These are phyloP conservation scores for Agapostemon virescens DNA, from an alignment of 2,888 invertebrate genomes.

Conservation along the genomic window DNA sequence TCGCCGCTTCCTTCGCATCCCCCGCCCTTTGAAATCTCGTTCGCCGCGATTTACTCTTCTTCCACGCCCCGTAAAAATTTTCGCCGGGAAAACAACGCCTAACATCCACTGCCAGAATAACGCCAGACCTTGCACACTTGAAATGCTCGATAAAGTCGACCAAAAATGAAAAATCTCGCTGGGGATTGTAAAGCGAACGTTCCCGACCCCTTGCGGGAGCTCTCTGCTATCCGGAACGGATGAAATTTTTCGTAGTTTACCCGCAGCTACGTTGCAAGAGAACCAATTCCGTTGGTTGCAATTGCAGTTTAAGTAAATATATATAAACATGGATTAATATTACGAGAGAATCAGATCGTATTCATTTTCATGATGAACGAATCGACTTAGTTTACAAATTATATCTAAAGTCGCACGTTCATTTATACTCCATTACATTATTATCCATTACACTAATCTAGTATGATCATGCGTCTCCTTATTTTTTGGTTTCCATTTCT, in stretches of 20 bases:
- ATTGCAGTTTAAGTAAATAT: background rate
- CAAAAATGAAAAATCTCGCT: background rate
- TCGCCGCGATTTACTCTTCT: conserved; percentile 22
- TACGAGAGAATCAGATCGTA: no score
- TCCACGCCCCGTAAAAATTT: conserved; percentile 33
- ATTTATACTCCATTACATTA: no score
- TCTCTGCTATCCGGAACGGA: background rate
- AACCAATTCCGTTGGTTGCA: background rate
- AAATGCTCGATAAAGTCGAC: background rate
- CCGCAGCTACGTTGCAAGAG: background rate
- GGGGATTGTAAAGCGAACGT: background rate
- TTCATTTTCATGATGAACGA: background rate
- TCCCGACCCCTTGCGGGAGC: background rate
- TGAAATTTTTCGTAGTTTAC: background rate
- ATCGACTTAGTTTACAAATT: no score
- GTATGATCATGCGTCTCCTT: no score
- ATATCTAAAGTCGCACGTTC: no score
- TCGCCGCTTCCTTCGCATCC: conserved; percentile 29
- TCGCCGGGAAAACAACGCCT: conserved; percentile 32
- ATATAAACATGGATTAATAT: no score
- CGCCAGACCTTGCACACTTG: background rate
- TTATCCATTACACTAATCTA: no score
- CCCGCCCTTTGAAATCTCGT: conserved; percentile 44
- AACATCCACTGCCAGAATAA: conserved; percentile 9
- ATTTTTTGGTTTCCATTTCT: no score